These are phyloP conservation scores for Tenthredo livida DNA, from an alignment of 2,888 invertebrate species.

Conservation along the genomic window DNA sequence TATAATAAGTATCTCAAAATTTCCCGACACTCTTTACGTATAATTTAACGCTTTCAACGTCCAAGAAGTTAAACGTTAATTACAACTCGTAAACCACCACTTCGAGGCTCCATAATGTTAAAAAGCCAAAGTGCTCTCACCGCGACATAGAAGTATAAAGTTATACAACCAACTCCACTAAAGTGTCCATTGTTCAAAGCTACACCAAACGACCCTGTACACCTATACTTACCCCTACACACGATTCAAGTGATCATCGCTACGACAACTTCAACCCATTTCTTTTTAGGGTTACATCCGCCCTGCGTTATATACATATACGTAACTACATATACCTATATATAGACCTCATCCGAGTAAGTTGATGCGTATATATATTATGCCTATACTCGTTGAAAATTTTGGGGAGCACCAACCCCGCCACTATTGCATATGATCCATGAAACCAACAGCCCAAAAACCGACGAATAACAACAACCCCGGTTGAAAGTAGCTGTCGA, in stretches of 20 bases:
- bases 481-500: conserved; percentile 7
- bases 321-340: neutral
- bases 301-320: neutral
- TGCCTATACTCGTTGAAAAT: neutral
- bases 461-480: conserved; percentile 46
- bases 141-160: conserved; percentile 11
- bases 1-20: neutral
- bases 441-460: conserved; percentile 44
- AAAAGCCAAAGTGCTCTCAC: conserved; percentile 18
- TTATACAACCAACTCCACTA: neutral
- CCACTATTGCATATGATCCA: conserved; percentile 22
- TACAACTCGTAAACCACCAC: conserved; percentile 14
- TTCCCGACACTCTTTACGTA: neutral
- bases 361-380: neutral
- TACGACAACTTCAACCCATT: conserved; percentile 28
- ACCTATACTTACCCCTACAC: conserved; percentile 14
- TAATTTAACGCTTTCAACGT: neutral
- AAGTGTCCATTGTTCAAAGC: conserved; percentile 37
- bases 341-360: neutral
- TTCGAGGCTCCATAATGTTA: conserved; percentile 22
- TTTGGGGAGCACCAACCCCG: neutral
- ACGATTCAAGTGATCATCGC: conserved; percentile 31
- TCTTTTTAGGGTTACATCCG: conserved; percentile 40
- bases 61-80: conserved; percentile 9
- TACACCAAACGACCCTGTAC: neutral